A percentile compares a stretch with the other conserved stretches of the same genome.
These are phyloP conservation scores for Oreochromis spilurus DNA, from an alignment of 2,113 vertebrate genomes.

Conservation along the genomic window DNA sequence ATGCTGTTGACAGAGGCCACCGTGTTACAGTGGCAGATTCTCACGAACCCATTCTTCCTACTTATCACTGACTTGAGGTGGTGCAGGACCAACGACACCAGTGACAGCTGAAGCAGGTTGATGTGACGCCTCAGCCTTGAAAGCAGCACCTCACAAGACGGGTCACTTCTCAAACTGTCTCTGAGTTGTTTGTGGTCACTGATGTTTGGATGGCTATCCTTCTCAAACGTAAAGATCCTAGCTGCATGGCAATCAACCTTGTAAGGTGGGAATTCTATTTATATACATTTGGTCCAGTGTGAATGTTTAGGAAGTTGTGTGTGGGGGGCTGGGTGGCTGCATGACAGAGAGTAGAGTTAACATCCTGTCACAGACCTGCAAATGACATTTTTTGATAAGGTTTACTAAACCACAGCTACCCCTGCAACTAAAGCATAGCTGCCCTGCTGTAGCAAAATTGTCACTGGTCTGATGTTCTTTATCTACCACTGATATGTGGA, in stretches of 20 bases:
- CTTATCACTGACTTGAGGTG: neutral
- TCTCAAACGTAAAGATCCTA: neutral
- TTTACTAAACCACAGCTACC: neutral
- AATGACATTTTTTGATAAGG: neutral
- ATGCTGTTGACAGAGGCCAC: neutral
- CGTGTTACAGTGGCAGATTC: neutral
- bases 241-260: neutral
- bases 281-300: neutral
- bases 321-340: neutral
- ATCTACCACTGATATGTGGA: neutral
- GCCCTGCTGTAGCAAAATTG: neutral
- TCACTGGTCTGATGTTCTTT: neutral
- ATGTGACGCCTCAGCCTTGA: neutral
- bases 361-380: neutral
- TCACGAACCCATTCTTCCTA: neutral
- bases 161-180: neutral
- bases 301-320: neutral
- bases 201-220: neutral
- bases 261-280: neutral
- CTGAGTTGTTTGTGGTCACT: neutral
- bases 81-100: neutral
- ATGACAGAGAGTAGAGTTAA: neutral
- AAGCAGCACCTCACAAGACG: neutral
- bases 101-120: neutral
- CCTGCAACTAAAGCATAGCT: neutral